These are phyloP conservation scores for Pristionchus mayeri DNA, from an alignment of 2,888 invertebrate species.

Conservation along the genomic window DNA sequence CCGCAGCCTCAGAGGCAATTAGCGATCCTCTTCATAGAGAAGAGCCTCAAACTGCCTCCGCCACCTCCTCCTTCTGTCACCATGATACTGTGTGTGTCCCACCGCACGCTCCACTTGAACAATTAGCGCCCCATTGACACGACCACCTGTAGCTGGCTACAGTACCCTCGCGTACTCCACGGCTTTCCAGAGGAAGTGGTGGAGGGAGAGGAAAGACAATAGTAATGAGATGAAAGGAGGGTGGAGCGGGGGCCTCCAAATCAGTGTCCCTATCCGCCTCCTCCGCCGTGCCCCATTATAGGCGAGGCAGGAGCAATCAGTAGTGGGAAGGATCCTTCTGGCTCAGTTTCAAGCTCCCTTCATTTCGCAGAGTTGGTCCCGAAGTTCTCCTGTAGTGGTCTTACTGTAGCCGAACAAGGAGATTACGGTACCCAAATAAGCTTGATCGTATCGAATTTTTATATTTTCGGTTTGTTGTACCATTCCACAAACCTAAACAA, in stretches of 20 bases:
- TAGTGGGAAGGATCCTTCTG: conserved; percentile 4
- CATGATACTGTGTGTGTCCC: neutral
- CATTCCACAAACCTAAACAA: too few relatives aligned
- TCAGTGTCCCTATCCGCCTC: conserved; percentile 25
- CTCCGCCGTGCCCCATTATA: neutral
- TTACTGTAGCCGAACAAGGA: too few relatives aligned
- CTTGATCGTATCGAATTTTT: too few relatives aligned
- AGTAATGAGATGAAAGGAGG: conserved; percentile 44
- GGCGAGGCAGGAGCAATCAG: neutral
- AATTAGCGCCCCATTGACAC: neutral
- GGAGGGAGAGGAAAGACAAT: conserved; percentile 35
- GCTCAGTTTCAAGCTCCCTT: neutral
- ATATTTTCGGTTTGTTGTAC: too few relatives aligned
- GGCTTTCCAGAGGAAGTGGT: neutral
- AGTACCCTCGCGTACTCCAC: neutral
- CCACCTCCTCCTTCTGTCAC: neutral
- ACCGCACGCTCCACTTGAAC: conserved; percentile 16
- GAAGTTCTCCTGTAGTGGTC: too few relatives aligned
- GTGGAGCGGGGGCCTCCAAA: neutral
- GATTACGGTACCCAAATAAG: too few relatives aligned
- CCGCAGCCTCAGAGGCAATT: conserved; percentile 22
- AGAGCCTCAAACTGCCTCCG: too few relatives aligned
- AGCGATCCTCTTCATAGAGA: conserved; percentile 35
- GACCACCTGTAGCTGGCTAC: conserved; percentile 13
- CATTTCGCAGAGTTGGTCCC: too few relatives aligned